Evolutionary conservation across 2,113 vertebrate genomes (phyloP).

Genomic region (Orthonyx spaldingii): DNA sequence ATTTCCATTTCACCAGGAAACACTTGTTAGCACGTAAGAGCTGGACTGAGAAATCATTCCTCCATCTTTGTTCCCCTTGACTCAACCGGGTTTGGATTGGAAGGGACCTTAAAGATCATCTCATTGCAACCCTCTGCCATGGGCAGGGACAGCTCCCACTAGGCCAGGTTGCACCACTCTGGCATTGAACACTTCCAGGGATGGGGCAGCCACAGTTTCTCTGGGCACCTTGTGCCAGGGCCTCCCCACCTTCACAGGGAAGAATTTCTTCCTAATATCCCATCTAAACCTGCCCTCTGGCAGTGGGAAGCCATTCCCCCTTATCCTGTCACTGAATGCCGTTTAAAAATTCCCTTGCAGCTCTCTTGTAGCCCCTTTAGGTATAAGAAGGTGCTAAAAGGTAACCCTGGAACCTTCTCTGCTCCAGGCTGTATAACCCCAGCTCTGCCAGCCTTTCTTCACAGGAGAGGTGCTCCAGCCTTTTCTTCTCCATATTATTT

Average conservation of each 20-base stretch:
- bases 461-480: not conserved
- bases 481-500: not conserved
- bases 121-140: not conserved
- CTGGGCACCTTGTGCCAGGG: not conserved
- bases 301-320: not conserved
- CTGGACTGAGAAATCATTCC: not conserved
- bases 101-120: not conserved
- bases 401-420: not conserved
- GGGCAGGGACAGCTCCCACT: not conserved
- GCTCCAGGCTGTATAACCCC: not conserved
- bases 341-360: not conserved
- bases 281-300: no score
- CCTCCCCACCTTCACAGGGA: not conserved
- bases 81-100: rapidly evolving
- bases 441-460: not conserved
- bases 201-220: not conserved
- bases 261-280: not conserved
- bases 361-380: not conserved
- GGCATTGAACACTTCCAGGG: not conserved
- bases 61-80: not conserved
- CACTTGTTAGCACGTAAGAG: rapidly evolving
- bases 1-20: not conserved
- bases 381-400: not conserved
- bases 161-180: not conserved
- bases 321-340: not conserved